Conservation (phyloP, 2,797 vertebrate genomes). For the Poecilia gillii region DNA sequence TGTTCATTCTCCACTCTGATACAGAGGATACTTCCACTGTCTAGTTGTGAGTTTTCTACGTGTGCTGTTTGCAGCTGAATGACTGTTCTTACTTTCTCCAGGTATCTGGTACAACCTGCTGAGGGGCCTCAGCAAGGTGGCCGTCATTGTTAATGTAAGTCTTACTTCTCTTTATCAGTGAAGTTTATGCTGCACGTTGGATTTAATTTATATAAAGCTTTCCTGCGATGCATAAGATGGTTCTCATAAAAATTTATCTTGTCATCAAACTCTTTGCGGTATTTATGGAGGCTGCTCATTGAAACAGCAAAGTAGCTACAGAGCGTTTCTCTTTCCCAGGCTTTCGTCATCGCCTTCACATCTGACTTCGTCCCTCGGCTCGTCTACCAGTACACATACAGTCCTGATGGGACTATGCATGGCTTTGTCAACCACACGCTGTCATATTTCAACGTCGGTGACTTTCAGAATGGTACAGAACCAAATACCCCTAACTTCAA, state of each 20-base stretch:
- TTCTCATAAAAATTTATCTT: not conserved
- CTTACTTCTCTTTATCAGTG: not conserved
- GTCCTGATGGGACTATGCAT: conserved; percentile 91
- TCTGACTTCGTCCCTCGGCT: conserved; percentile 98
- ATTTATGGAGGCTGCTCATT: not conserved
- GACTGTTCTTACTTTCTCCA: conserved; percentile 53
- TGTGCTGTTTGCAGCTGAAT: not conserved
- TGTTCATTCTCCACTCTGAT: not conserved
- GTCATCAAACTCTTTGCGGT: not conserved
- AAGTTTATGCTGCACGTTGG: not conserved
- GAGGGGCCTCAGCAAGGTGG: conserved; percentile 93
- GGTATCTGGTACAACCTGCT: conserved; percentile 99
- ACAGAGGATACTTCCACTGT: conserved; percentile 13
- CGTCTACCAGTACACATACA: conserved; percentile 96
- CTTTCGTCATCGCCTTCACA: conserved; percentile 97
- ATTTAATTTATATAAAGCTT: not conserved
- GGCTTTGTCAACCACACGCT: conserved; percentile 95
- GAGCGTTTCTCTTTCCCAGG: conserved; percentile 76
- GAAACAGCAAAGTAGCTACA: too few species aligned
- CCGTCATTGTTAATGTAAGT: conserved; percentile 98
- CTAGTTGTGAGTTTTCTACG: conserved; percentile 25
- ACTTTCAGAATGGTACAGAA: conserved; percentile 89
- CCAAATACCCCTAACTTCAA: conserved; percentile 83
- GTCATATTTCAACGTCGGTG: conserved; percentile 92
- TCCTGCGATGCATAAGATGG: not conserved